Percentiles rank a stretch among this genome's conserved stretches.
These are phyloP conservation scores for Latheticus oryzae DNA, from an alignment of 2,888 invertebrate species.

Conservation along the genomic window DNA sequence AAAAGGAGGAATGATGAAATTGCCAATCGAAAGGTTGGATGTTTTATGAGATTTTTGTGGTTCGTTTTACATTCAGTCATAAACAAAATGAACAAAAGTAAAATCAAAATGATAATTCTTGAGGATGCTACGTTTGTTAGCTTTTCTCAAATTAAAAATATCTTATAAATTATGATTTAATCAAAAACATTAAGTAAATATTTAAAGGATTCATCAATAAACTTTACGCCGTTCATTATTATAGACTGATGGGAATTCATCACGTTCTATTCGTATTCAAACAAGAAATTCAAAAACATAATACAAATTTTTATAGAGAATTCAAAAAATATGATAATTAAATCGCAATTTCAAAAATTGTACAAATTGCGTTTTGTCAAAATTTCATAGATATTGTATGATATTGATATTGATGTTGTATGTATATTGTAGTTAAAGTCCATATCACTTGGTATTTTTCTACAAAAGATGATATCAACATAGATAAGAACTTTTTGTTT, in stretches of 20 bases:
- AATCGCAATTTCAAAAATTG: too few relatives aligned
- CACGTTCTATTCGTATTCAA: too few relatives aligned
- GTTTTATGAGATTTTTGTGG: neutral
- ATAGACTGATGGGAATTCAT: too few relatives aligned
- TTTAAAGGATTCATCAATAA: neutral
- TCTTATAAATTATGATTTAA: constrained; percentile 1
- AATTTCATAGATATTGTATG: too few relatives aligned
- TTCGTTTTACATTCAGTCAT: constrained; percentile 9
- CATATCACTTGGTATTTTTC: constrained; percentile 19
- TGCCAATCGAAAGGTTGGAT: constrained; percentile 3
- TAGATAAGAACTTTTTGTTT: neutral
- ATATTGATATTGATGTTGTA: too few relatives aligned
- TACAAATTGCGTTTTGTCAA: too few relatives aligned
- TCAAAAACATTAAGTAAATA: constrained; percentile 2
- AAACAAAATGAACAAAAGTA: constrained; percentile 1
- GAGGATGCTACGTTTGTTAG: too few relatives aligned
- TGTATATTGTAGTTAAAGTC: neutral
- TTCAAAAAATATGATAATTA: too few relatives aligned
- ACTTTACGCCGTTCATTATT: neutral
- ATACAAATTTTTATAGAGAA: too few relatives aligned
- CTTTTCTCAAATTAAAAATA: too few relatives aligned
- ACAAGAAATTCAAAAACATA: too few relatives aligned
- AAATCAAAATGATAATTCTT: constrained; percentile 7
- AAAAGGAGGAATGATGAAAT: neutral
- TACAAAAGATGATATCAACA: neutral